phyloP scores from a whole-genome alignment of 2,888 invertebrate genomes.

The Smittia sp. region DNA sequence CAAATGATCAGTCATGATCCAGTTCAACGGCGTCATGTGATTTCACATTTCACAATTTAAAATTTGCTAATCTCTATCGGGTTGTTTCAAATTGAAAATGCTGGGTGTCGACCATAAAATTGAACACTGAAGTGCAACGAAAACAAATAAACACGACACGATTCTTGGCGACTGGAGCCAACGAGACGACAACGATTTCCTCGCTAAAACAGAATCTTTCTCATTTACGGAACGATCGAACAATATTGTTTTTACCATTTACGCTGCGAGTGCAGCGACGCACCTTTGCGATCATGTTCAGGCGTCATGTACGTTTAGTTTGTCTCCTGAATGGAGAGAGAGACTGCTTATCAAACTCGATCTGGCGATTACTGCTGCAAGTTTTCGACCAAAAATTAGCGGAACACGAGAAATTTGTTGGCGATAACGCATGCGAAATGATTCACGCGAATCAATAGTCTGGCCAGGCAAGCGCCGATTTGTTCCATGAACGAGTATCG shows the following conservation, averaged over 20 bases:
- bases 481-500: conserved; percentile 34
- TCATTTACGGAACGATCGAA: conserved; percentile 5
- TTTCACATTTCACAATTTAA: no score
- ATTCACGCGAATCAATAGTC: conserved; percentile 9
- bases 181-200: background rate
- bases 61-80: no score
- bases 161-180: conserved; percentile 2
- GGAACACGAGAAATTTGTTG: conserved; percentile 6
- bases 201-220: background rate
- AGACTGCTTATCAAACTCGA: background rate
- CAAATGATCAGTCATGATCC: no score
- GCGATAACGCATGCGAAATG: conserved; percentile 14
- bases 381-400: conserved; percentile 4
- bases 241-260: conserved; percentile 18
- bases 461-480: background rate
- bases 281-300: conserved; percentile 20
- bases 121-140: background rate
- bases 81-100: no score
- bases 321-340: background rate
- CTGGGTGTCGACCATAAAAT: background rate
- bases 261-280: background rate
- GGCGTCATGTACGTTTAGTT: background rate
- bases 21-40: background rate
- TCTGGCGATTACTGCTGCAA: background rate
- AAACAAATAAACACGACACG: conserved; percentile 1